Base-by-base conservation (phyloP, 1,140 invertebrate species). In the Saxidomus purpurata region DNA sequence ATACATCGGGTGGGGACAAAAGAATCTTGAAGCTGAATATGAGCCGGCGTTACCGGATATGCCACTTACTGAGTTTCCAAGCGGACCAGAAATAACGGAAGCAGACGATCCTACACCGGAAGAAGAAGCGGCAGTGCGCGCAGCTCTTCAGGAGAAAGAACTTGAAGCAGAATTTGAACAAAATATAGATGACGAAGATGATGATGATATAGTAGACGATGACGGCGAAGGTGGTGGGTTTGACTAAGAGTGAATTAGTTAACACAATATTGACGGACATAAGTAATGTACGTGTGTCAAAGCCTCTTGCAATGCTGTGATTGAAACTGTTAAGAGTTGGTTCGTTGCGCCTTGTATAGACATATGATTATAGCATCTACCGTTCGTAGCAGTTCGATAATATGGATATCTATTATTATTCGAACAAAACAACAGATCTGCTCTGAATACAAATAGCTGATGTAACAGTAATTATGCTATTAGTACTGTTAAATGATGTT, bases 1-100 rank as follows among this genome's bases (percentile, higher is more conserved):
- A 38, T 94, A 94, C 76, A 85, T 93, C 31, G 93, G 93, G 0
- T 94, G 91, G 91, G 93, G 93, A 43, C 90, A 89, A 15, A 94
- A 94, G 79, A 85, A 91, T 36, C 80, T 89, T 6, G 77, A 76
- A 15, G 74, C 67, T 13, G 87, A 87, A n/a, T 93, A 89, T 55
- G 90, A 92, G 55, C 92, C 92, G 19, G 87, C 87, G 34, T 40
- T 92, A 0, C 91, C 92, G 0, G 83, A 91, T 3, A 22, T n/a
- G 25, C 88, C 91, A 1, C 81, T 91, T 61, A 40, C 74, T n/a
- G 93, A 94, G 52, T 94, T 94, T 61, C 92, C 92, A 47, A 93
- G 92, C 25, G 92, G 92, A 88, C 92, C 91, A 55, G 93, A 94
- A 90, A 91, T 93, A 34, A 92, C 92, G 9, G 92, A 93, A 77